Evolutionary conservation across 2,113 vertebrate genomes (phyloP).

Genomic region (Hypomesus transpacificus): DNA sequence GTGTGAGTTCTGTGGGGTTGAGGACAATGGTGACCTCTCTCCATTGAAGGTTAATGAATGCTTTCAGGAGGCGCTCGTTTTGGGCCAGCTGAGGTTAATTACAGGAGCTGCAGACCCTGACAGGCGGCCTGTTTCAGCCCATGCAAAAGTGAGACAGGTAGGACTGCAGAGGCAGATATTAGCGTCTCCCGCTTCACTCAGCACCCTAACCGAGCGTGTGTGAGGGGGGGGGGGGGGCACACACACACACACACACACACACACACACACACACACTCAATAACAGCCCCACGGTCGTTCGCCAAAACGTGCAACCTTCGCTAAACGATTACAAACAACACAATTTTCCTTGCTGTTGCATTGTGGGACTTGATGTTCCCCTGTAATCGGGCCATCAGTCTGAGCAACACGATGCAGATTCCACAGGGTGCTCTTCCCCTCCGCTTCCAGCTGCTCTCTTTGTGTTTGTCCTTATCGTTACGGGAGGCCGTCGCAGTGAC

Average conservation of each 20-base stretch:
- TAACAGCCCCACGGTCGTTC: no score
- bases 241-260: background rate
- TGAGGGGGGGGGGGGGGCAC: no score
- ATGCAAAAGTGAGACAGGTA: slow-evolving; percentile 42
- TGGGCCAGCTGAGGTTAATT: slow-evolving; percentile 61
- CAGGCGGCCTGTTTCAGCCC: slow-evolving; percentile 43
- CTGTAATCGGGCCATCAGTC: background rate
- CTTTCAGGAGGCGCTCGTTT: slow-evolving; percentile 45
- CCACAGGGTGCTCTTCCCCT: slow-evolving; percentile 7
- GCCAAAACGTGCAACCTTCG: background rate
- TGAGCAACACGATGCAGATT: slow-evolving; percentile 37
- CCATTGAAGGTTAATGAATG: slow-evolving; percentile 62
- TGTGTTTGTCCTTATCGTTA: slow-evolving; percentile 50
- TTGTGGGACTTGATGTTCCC: background rate
- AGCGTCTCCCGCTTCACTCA: background rate
- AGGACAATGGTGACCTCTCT: slow-evolving; percentile 42
- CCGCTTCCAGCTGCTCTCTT: slow-evolving; percentile 16
- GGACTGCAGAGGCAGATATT: background rate
- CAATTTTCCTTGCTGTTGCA: slow-evolving; percentile 1
- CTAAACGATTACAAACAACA: slow-evolving; percentile 23
- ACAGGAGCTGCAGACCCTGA: slow-evolving; percentile 39
- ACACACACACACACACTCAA: background rate
- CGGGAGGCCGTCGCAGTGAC: slow-evolving; percentile 50
- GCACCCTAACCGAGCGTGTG: background rate
- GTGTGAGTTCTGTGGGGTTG: background rate